A percentile compares a stretch with the other conserved stretches of the same genome.
Evolutionary conservation across 2,113 vertebrate genomes (phyloP).

Genomic region (Phoxinus phoxinus): DNA sequence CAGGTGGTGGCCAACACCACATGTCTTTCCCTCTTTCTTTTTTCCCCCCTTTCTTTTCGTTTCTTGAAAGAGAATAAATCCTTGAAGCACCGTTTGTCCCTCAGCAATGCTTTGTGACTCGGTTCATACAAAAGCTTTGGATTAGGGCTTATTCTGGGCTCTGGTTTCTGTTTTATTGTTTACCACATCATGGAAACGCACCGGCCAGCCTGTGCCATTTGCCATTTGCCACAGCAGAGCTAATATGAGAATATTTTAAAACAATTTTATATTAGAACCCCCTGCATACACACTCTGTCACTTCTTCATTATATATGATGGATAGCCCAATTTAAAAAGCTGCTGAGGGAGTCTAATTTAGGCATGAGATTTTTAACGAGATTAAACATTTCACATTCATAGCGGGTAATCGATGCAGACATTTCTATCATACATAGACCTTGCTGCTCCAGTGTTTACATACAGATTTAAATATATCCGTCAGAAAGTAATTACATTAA

Average conservation of each 20-base stretch:
- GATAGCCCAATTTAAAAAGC: constrained; percentile 89
- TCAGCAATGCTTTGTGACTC: constrained; percentile 31
- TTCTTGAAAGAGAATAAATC: constrained; percentile 43
- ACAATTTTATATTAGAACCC: constrained; percentile 57
- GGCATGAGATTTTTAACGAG: constrained; percentile 82
- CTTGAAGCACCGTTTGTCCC: constrained; percentile 28
- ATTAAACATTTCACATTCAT: constrained; percentile 63
- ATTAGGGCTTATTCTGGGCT: constrained; percentile 9
- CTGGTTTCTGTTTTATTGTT: constrained; percentile 34
- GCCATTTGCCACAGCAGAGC: constrained; percentile 1
- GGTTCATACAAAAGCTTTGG: constrained; percentile 19
- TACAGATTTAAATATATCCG: constrained; percentile 62
- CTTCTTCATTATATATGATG: constrained; percentile 88
- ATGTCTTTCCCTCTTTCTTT: constrained; percentile 43
- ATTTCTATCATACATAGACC: constrained; percentile 59
- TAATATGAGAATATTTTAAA: constrained; percentile 55
- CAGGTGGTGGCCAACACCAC: constrained; percentile 58
- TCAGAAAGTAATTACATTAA: constrained; percentile 59
- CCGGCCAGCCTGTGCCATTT: neutral
- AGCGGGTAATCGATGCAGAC: constrained; percentile 63
- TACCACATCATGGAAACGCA: constrained; percentile 42
- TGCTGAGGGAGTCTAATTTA: constrained; percentile 91
- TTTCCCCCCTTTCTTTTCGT: constrained; percentile 20
- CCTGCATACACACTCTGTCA: constrained; percentile 55
- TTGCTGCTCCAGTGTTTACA: constrained; percentile 57